A percentile compares a stretch with the other conserved stretches of the same genome.
phyloP scores from a whole-genome alignment of 2,888 invertebrate genomes.

The Cryptocephalus primarius region DNA sequence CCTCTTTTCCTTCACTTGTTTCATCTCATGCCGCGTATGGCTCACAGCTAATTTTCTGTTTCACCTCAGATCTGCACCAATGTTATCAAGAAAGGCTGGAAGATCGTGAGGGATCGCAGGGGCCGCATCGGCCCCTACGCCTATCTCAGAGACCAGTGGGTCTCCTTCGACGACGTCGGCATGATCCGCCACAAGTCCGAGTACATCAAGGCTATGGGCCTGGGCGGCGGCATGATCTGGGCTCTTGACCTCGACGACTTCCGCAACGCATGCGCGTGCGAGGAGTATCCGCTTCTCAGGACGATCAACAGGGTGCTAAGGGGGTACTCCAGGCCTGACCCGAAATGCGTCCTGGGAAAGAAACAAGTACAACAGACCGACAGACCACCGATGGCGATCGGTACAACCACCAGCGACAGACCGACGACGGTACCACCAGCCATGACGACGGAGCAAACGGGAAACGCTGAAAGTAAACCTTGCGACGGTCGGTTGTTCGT shows the following conservation, averaged over 20 bases:
- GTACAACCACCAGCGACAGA: background rate
- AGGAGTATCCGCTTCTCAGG: slow-evolving; percentile 65
- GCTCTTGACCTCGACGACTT: slow-evolving; percentile 83
- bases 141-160: slow-evolving; percentile 78
- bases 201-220: slow-evolving; percentile 64
- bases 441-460: background rate
- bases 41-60: too few relatives aligned
- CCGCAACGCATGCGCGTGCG: slow-evolving; percentile 69
- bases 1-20: background rate
- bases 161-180: slow-evolving; percentile 79
- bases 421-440: slow-evolving; percentile 2
- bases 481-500: slow-evolving; percentile 49
- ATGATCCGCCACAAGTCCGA: slow-evolving; percentile 78
- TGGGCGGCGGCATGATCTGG: slow-evolving; percentile 87
- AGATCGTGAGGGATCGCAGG: slow-evolving; percentile 59
- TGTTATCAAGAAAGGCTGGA: slow-evolving; percentile 64
- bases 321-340: slow-evolving; percentile 53
- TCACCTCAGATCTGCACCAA: slow-evolving; percentile 66
- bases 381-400: background rate
- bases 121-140: slow-evolving; percentile 85
- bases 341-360: slow-evolving; percentile 47
- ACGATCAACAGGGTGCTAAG: slow-evolving; percentile 73
- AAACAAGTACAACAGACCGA: background rate
- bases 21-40: too few relatives aligned
- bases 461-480: slow-evolving; percentile 2